Base-by-base conservation (phyloP, 1,140 invertebrate species). In the Nautilus pompilius region DNA sequence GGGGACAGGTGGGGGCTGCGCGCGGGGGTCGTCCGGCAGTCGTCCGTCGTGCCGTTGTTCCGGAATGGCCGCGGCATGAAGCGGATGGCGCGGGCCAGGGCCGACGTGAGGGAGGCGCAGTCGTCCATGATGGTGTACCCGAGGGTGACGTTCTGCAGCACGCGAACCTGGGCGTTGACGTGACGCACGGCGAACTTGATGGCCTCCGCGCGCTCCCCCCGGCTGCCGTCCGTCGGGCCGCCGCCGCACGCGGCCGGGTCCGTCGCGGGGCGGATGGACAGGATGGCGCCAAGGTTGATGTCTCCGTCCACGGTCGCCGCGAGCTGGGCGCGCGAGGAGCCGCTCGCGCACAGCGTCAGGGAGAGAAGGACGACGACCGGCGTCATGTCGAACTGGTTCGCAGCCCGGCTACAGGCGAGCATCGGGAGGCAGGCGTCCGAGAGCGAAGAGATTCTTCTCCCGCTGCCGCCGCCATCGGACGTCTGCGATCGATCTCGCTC, bases 271-370 rank as follows among this genome's bases (percentile, higher is more conserved):
- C 70, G 71, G 1, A 73, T 63, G 30, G 68, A 67, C 6, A 73
- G 48, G 17, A 73, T 62, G 45, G 63, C 66, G 17, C 71, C 71
- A 29, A 73, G 61, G 48, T 70, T 73, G 45, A 73, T 49, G 34
- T 73, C 66, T 5, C 68, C 68, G 30, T 64, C 62, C 3, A 51
- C 28, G 4, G 49, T 63, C 26, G 51, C 46, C 13, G 49, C 24
- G 54, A 64, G 68, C 1, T 55, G 53, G 2, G 41, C 30, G 22
- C n/a, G n/a, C n/a, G n/a, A n/a, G n/a, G n/a, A n/a, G n/a, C n/a
- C n/a, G n/a, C n/a, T 66, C 30, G 29, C 57, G 66, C 1, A 71
- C 57, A 30, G 68, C 66, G 0, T 58, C 53, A 2, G 69, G 69
- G 41, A 68, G 66, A 5, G n/a, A 17, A n/a, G 17, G 0, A 1